Base-by-base conservation (phyloP, 2,113 vertebrate species). In the Lipophrys pholis region DNA sequence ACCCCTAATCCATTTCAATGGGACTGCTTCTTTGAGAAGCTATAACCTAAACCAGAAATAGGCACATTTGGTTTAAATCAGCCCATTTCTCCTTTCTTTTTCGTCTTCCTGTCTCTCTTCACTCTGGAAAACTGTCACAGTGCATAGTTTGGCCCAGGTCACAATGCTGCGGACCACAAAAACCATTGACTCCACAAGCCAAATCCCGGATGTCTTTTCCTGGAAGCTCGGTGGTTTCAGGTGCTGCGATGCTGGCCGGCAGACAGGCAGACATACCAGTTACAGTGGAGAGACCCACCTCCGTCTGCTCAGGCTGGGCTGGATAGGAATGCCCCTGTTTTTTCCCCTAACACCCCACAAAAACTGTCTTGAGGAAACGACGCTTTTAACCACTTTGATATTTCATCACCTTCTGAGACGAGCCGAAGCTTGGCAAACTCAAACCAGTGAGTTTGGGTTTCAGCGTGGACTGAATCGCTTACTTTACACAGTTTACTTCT, bases 51-150 rank as follows among this genome's bases (percentile, higher is more conserved):
- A 58, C 69, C 51, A 73, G 52, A 64, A 56, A 63, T 16, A 80
- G 41, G 35, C 43, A 56, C 76, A 87, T 88, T 90, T 91, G 83
- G 73, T 87, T 91, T 87, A 40, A 85, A 87, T 89, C 58, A 84
- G 49, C 39, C 10, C 43, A 67, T 43, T 76, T 71, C 65, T 83
- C 14, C 14, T 58, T 68, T 86, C 35, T 21, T 52, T 57, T 49
- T 64, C 60, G 38, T 45, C 59, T 49, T 71, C 36, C 75, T 69
- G 39, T 46, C 64, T 78, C 16, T 49, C n/a, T 63, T 63, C 35
- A 76, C 11, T 77, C 55, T 86, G 73, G 70, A 82, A 70, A 86
- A 73, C 67, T 81, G 66, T 85, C 76, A 78, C 53, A 68, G 59
- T 68, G 55, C 80, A 86, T 83, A 89, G 55, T 73, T 85, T 92